Evolutionary conservation across 2,113 vertebrate genomes (phyloP), one percentile per base, ranked within the genome.

Genomic region (Pelodiscus sinensis): DNA sequence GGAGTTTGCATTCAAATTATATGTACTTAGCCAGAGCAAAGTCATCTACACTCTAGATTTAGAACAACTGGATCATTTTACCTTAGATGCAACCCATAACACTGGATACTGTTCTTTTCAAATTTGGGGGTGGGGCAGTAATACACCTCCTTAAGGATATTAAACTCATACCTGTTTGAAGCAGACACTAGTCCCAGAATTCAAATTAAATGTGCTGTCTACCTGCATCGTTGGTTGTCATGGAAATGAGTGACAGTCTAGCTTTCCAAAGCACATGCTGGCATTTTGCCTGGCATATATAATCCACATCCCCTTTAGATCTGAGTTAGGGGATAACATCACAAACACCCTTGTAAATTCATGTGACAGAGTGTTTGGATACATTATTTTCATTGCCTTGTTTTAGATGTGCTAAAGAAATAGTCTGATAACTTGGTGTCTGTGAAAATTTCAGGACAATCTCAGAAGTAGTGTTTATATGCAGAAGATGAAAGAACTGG

Each of bases 381-480:
- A 13, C 79, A 58, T 89, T 93, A 77, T 90, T 84, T 87, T 92
- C 9, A 54, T 38, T 55, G 50, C 29, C 62, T 86, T 84, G 90
- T 92, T 94, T 94, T 81, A 92, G 73, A 79, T 27, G 5, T 54
- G 68, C 65, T 95, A 84, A 95, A 84, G 73, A 89, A 94, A 90
- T n/a, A 25, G 35, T 92, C 62, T 93, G 68, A 77, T 89, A 84
- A 51, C 19, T 86, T 93, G 65, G 55, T 25, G 51, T 68, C 89
- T 82, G 35, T 94, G 92, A 81, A 93, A 95, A 93, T 52, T 94
- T 91, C 10, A 54, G 73, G 94, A 82, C 85, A 95, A 75, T n/a
- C 68, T 81, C 79, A 68, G 27, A 90, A 94, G 55, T 56, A 92
- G 56, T 88, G 93, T 92, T 94, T 44, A 79, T 75, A 44, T 86